These are phyloP conservation scores for Anoncus sp. DNA, from an alignment of 2,888 invertebrate species.

Conservation along the genomic window DNA sequence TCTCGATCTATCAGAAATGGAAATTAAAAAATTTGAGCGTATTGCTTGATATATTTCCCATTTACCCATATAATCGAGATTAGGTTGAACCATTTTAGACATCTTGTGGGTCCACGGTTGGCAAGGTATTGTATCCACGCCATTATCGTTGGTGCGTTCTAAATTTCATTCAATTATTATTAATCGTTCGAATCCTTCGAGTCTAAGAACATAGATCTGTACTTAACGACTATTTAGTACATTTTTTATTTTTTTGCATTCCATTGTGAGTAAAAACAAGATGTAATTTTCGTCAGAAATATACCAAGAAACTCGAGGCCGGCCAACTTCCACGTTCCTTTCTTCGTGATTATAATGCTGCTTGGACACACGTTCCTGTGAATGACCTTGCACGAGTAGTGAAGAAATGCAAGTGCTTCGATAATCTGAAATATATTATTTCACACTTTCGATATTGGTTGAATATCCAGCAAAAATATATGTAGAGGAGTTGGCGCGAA, in stretches of 20 bases:
- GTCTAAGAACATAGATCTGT: not conserved
- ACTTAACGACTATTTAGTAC: not conserved
- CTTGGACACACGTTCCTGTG: conserved; percentile 98
- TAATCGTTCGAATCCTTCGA: not conserved
- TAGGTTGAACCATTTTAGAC: conserved; percentile 97
- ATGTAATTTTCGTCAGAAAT: conserved; percentile 68
- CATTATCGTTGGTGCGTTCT: conserved; percentile 86
- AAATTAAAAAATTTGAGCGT: not conserved
- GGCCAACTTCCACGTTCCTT: conserved; percentile 98
- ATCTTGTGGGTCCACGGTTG: conserved; percentile 96
- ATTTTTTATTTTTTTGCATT: not conserved
- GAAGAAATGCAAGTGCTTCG: conserved; percentile 96
- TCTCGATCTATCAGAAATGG: not conserved
- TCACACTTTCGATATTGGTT: not conserved
- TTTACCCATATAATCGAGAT: conserved; percentile 95
- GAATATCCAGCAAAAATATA: too few relatives aligned
- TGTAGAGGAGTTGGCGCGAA: too few relatives aligned
- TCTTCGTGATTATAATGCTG: conserved; percentile 95
- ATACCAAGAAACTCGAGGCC: conserved; percentile 97
- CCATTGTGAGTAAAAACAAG: too few relatives aligned
- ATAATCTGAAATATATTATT: conserved; percentile 89
- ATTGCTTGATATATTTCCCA: conserved; percentile 14
- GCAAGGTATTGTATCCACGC: conserved; percentile 86
- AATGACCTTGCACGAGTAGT: conserved; percentile 93
- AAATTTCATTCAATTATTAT: conserved; percentile 65